Evolutionary conservation across 2,888 invertebrate species (phyloP).

Genomic region (Orthonychiurus folsomi): DNA sequence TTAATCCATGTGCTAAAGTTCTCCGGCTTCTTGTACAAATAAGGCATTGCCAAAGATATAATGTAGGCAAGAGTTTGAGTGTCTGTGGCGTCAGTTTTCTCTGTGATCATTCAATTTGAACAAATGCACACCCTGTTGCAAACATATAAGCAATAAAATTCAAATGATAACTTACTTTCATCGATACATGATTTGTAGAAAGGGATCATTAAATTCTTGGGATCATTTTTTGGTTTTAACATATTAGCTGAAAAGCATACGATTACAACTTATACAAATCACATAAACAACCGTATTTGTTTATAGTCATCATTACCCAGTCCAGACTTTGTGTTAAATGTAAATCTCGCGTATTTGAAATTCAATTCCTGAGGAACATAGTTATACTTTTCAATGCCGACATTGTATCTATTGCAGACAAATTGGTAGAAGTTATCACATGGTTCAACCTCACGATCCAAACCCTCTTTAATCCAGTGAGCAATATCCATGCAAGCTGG

Average conservation of each 20-base stretch:
- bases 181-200: background rate
- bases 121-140: too few relatives aligned
- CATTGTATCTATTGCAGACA: background rate
- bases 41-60: too few relatives aligned
- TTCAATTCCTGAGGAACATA: background rate
- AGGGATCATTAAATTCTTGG: background rate
- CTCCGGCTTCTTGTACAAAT: too few relatives aligned
- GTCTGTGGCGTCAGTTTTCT: too few relatives aligned
- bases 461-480: background rate
- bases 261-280: too few relatives aligned
- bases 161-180: background rate
- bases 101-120: too few relatives aligned
- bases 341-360: background rate
- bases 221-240: background rate
- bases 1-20: too few relatives aligned
- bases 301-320: too few relatives aligned
- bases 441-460: background rate
- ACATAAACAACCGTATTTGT: too few relatives aligned
- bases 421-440: background rate
- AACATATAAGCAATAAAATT: too few relatives aligned
- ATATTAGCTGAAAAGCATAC: background rate
- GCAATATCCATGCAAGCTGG: background rate
- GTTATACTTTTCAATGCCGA: background rate
- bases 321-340: background rate
- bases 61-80: too few relatives aligned